Evolutionary conservation across 1,140 invertebrate species (phyloP).

Genomic region (Homarus americanus): DNA sequence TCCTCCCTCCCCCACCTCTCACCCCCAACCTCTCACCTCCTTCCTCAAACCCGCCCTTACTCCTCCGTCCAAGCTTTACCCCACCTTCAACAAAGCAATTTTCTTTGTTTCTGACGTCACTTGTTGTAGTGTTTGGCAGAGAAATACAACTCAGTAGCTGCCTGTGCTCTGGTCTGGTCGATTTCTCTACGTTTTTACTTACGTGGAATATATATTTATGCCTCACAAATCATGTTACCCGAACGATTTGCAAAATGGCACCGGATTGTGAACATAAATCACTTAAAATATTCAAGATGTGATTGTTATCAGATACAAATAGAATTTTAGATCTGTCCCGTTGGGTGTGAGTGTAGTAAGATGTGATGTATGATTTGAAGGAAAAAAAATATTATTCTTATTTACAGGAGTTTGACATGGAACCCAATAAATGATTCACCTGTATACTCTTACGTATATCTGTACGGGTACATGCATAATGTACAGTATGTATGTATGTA

Average conservation of each 20-base stretch:
- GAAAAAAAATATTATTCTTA: no score
- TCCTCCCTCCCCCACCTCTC: no score
- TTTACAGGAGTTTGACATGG: slow-evolving; percentile 1
- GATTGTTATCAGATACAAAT: slow-evolving; percentile 62
- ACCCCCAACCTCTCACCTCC: no score
- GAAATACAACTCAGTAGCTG: slow-evolving; percentile 8
- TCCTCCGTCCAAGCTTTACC: no score
- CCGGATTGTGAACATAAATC: slow-evolving; percentile 44
- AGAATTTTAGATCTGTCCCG: slow-evolving; percentile 42
- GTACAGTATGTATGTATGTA: slow-evolving; percentile 6
- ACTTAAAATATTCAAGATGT: slow-evolving; percentile 63
- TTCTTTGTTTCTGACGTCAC: no score
- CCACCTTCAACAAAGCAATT: no score
- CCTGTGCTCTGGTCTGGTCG: slow-evolving; percentile 27
- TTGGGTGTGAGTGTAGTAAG: neutral
- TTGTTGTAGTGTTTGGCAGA: no score
- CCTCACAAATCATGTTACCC: slow-evolving; percentile 40
- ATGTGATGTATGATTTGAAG: slow-evolving; percentile 28
- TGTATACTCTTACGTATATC: neutral
- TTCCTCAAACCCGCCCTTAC: no score
- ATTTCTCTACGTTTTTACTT: slow-evolving; percentile 31
- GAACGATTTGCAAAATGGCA: slow-evolving; percentile 60
- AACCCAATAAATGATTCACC: neutral
- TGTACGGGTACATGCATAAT: no score
- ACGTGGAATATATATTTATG: slow-evolving; percentile 53